Evolutionary conservation across 1,140 invertebrate species (phyloP).

Genomic region (Steinernema khuongi): DNA sequence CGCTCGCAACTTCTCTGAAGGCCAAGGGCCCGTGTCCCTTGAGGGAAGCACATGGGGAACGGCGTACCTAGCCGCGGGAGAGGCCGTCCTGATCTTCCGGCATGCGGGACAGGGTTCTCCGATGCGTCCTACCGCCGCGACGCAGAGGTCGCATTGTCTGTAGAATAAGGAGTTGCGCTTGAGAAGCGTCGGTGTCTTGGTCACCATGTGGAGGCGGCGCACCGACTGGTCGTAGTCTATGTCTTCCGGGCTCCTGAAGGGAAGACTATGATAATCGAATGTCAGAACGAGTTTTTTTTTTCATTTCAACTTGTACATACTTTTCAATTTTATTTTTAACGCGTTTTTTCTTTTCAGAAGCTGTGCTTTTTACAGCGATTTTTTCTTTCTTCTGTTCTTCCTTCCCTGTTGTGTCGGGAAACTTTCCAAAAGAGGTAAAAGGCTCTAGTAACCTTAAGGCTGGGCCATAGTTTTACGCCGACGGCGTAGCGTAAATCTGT

Average conservation of each 20-base stretch:
- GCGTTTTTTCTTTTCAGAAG: too few relatives aligned
- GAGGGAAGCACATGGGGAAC: neutral
- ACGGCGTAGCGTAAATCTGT: too few relatives aligned
- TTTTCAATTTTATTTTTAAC: too few relatives aligned
- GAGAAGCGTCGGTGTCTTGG: constrained; percentile 20
- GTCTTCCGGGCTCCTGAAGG: constrained; percentile 1
- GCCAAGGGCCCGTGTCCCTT: neutral
- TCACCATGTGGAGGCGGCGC: neutral
- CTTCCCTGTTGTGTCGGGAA: too few relatives aligned
- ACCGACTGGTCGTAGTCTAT: neutral
- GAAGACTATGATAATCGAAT: too few relatives aligned
- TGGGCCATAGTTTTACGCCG: too few relatives aligned
- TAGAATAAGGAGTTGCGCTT: constrained; percentile 21
- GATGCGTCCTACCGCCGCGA: neutral
- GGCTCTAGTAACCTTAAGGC: too few relatives aligned
- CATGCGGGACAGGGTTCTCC: constrained; percentile 18
- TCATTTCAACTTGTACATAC: too few relatives aligned
- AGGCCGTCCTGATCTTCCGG: neutral
- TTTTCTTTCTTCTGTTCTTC: too few relatives aligned
- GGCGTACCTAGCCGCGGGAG: neutral
- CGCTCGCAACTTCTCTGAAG: neutral
- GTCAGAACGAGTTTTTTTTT: too few relatives aligned
- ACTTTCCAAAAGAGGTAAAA: too few relatives aligned
- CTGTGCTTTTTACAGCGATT: too few relatives aligned
- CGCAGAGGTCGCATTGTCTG: constrained; percentile 23